Percentiles rank a stretch among this genome's conserved stretches.
These are phyloP conservation scores for Gymnothorax javanicus DNA, from an alignment of 2,797 vertebrate genomes.

Conservation along the genomic window DNA sequence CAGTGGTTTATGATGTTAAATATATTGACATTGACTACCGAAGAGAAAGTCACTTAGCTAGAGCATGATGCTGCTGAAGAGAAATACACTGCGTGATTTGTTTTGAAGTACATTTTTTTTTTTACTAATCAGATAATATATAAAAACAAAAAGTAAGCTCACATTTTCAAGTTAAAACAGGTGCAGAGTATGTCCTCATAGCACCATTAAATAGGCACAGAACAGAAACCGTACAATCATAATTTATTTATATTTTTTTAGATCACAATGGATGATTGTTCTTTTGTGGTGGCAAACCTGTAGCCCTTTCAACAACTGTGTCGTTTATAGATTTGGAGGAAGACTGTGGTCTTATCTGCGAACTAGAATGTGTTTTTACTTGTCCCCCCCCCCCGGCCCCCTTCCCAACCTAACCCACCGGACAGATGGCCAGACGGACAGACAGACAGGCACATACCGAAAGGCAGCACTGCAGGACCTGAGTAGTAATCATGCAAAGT, in stretches of 20 bases:
- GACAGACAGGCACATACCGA: too few relatives aligned
- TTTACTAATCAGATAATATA: not conserved
- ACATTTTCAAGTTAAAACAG: conserved; percentile 7
- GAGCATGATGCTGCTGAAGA: not conserved
- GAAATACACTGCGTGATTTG: not conserved
- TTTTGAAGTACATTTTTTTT: not conserved
- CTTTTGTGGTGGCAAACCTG: not conserved
- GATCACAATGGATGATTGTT: not conserved
- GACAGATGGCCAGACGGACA: too few relatives aligned
- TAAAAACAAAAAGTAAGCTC: not conserved
- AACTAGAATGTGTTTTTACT: not conserved
- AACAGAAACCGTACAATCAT: not conserved
- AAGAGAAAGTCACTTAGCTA: not conserved
- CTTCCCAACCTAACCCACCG: too few relatives aligned
- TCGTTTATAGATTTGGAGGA: not conserved
- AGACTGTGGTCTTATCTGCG: not conserved
- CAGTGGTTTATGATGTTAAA: not conserved
- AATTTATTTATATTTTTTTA: not conserved
- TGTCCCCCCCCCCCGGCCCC: too few relatives aligned
- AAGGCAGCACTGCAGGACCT: too few relatives aligned
- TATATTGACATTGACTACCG: not conserved
- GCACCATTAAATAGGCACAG: not conserved
- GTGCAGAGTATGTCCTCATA: not conserved
- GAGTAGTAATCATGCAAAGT: too few relatives aligned
- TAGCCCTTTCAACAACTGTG: not conserved